Percentiles rank a stretch among this genome's conserved stretches.
These are phyloP conservation scores for Oasisia sp. DNA, from an alignment of 2,888 invertebrate species.

Conservation along the genomic window DNA sequence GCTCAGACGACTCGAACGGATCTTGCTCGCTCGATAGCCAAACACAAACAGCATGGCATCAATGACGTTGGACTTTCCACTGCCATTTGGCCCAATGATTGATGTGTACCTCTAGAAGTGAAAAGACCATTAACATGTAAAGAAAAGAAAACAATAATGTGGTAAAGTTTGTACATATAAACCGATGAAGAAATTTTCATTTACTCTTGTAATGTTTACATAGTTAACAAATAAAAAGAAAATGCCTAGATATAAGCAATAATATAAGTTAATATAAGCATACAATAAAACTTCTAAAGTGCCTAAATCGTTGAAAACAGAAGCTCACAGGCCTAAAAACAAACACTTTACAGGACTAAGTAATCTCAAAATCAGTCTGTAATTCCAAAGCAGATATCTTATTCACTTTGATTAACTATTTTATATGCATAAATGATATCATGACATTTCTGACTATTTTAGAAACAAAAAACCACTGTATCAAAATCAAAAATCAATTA, in stretches of 20 bases:
- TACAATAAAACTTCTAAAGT: background rate
- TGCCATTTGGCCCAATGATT: constrained; percentile 98
- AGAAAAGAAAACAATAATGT: background rate
- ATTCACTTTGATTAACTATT: too few relatives aligned
- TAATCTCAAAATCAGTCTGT: too few relatives aligned
- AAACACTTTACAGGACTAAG: too few relatives aligned
- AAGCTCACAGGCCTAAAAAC: too few relatives aligned
- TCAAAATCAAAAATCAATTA: background rate
- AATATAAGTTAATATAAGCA: background rate
- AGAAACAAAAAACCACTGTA: background rate
- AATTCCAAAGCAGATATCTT: too few relatives aligned
- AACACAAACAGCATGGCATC: constrained; percentile 99
- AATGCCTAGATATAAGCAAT: too few relatives aligned
- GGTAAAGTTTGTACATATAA: too few relatives aligned
- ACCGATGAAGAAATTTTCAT: too few relatives aligned
- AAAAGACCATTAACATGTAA: background rate
- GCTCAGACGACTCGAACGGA: constrained; percentile 93
- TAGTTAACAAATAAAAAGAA: too few relatives aligned
- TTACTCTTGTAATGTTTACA: too few relatives aligned
- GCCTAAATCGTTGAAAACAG: too few relatives aligned
- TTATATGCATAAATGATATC: background rate
- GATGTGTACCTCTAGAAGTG: constrained; percentile 72
- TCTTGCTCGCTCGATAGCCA: constrained; percentile 94
- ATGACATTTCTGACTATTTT: background rate
- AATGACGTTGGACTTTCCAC: constrained; percentile 98